Evolutionary conservation across 2,113 vertebrate genomes (phyloP).

Genomic region (Piprites chloris): DNA sequence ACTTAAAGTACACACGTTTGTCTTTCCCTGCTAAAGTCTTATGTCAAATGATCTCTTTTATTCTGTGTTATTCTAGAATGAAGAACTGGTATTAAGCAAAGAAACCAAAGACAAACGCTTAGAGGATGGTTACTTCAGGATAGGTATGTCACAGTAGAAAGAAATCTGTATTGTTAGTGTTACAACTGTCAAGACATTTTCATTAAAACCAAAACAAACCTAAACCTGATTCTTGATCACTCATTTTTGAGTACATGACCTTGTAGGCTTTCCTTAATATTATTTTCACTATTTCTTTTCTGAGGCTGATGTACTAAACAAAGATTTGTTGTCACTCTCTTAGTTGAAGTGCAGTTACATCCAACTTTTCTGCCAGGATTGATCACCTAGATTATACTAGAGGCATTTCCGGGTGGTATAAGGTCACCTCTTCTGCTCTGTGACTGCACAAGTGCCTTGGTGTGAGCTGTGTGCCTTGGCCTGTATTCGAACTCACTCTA

Average conservation of each 20-base stretch:
- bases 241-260: not conserved
- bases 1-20: not conserved
- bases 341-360: not conserved
- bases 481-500: not conserved
- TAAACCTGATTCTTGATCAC: not conserved
- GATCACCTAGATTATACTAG: not conserved
- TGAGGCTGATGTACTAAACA: not conserved
- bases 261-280: not conserved
- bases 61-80: conserved; percentile 67
- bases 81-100: conserved; percentile 75
- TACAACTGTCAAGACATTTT: not conserved
- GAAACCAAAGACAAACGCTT: conserved; percentile 93
- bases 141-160: conserved; percentile 74
- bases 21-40: not conserved
- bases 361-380: not conserved
- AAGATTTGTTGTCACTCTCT: not conserved
- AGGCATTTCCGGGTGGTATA: not conserved
- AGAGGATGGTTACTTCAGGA: conserved; percentile 92
- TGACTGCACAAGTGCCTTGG: not conserved
- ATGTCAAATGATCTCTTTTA: not conserved
- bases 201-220: not conserved
- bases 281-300: not conserved
- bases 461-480: not conserved
- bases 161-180: not conserved
- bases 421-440: not conserved